Conservation (phyloP, 2,888 invertebrate genomes). For the Leptarthrus brevirostris region DNA sequence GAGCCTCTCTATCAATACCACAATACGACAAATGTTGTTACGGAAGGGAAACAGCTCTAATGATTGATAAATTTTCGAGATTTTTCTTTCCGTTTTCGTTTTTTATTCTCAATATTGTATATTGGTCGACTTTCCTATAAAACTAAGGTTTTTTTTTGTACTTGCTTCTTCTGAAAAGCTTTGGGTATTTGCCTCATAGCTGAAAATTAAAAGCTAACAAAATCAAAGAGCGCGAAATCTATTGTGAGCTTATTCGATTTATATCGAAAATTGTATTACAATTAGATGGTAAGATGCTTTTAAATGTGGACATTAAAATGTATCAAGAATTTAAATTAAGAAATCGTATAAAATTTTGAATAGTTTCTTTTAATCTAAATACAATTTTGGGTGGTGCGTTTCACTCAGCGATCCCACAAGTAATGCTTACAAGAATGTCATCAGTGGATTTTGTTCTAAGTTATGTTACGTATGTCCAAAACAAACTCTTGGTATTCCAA, state of each 20-base stretch:
- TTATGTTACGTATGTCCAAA: no score
- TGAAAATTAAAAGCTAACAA: no score
- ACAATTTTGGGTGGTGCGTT: no score
- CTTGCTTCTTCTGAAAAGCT: not conserved
- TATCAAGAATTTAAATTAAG: not conserved
- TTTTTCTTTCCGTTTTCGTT: conserved; percentile 92
- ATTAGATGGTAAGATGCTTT: not conserved
- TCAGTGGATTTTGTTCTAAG: no score
- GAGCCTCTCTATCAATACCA: conserved; percentile 76
- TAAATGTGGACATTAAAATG: not conserved
- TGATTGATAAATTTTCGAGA: conserved; percentile 87
- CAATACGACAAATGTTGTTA: conserved; percentile 89
- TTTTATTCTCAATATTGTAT: conserved; percentile 88
- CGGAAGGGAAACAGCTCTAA: conserved; percentile 81
- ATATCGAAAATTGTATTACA: not conserved
- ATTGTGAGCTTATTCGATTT: no score
- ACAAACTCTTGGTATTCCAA: no score
- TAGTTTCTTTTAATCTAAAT: no score
- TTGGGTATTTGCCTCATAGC: not conserved
- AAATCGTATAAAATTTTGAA: no score
- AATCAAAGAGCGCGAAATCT: no score
- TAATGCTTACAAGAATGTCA: no score
- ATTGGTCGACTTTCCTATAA: conserved; percentile 86
- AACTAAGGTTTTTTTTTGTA: not conserved
- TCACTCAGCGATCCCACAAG: no score